Evolutionary conservation across 2,888 invertebrate genomes (phyloP), one percentile per base, ranked within the genome.

Genomic region (Hypolimnas misippus): DNA sequence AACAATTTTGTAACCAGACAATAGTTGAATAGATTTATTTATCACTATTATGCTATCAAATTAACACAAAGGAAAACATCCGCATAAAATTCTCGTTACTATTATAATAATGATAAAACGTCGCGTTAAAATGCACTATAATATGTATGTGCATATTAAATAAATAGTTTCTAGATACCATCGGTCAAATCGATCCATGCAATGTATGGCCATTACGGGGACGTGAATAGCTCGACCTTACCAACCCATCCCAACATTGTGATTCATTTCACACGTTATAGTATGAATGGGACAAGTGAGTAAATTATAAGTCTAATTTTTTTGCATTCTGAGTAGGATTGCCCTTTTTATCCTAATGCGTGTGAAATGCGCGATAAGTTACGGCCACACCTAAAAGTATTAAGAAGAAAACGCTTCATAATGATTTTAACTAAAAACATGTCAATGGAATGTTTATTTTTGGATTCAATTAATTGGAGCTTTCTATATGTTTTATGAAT

Each of bases 191-290:
- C 67, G 71, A 74, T 74, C 70, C 60, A 77, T 74, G 69, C 62
- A 77, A 78, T 74, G 79, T 81, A 77, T 76, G 72, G 69, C 74
- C 76, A 79, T 77, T 82, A 80, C 74, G 78, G 76, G 77, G 72
- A 73, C 72, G 73, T 88, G 84, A 87, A 89, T 88, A 82, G 82
- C 71, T 65, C 81, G 89, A 82, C 91, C 89, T 89, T 87, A 86
- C 83, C 76, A 75, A 80, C 90, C 90, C 84, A 82, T 83, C 79
- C 85, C 78, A 74, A 78, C 81, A 87, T 86, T 88, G 84, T 63
- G 63, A 66, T 71, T 69, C 68, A 76, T 73, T 73, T 73, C 70
- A 77, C 75, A 78, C 78, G 81, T 81, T 82, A 80, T 77, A 65
- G 67, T 67, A 79, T 87, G 83, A 87, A 86, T 86, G 81, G 79